Evolutionary conservation across 92 coral and sea anemone genomes (phyloP).

Genomic region (Meandrina meandrites): DNA sequence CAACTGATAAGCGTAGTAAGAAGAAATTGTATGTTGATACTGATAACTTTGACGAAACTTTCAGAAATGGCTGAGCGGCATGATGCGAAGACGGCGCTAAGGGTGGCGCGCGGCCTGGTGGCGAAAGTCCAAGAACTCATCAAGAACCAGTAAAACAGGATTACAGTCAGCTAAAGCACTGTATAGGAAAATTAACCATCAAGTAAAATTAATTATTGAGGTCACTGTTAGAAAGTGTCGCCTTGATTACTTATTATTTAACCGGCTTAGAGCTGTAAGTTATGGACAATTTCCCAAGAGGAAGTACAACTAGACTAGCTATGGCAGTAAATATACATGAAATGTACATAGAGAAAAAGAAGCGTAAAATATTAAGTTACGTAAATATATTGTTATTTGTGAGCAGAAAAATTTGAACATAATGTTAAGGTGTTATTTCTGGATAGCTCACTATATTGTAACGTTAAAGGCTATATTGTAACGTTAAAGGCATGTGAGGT

Average conservation of each 20-base stretch:
- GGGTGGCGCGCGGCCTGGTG: conserved; percentile 79
- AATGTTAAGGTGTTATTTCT: background rate
- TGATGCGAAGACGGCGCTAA: conserved; percentile 82
- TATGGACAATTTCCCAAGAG: background rate
- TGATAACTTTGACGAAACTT: conserved; percentile 7
- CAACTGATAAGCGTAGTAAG: background rate
- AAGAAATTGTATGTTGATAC: background rate
- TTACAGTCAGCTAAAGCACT: background rate
- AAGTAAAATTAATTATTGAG: background rate
- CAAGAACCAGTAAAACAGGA: conserved; percentile 74
- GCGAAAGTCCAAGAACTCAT: conserved; percentile 86
- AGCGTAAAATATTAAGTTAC: conserved; percentile 5
- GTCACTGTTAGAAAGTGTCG: background rate
- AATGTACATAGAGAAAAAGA: conserved; percentile 21
- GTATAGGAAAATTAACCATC: background rate
- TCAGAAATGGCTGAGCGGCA: conserved; percentile 99
- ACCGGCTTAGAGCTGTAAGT: conserved; percentile 15
- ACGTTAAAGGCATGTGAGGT: background rate
- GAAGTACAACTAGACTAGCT: background rate
- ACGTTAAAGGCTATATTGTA: background rate
- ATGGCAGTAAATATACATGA: background rate
- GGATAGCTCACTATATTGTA: background rate
- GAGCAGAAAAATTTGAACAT: background rate
- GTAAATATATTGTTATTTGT: conserved; percentile 28
- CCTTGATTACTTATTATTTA: background rate